Evolutionary conservation across 2,797 vertebrate species (phyloP), one percentile per base, ranked within the genome.

Genomic region (Borostomias antarcticus): DNA sequence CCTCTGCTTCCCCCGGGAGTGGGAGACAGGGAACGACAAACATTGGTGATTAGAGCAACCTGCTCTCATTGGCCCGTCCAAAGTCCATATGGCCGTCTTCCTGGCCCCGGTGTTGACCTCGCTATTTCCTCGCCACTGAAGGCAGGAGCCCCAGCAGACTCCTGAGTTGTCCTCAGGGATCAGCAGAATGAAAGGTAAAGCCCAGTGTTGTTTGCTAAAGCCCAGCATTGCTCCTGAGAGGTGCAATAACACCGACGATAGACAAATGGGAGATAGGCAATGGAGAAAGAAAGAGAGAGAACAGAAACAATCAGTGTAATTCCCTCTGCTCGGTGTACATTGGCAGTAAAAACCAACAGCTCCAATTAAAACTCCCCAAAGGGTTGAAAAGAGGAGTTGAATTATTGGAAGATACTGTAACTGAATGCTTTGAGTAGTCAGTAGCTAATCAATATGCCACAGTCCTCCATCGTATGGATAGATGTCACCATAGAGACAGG

Each of bases 51-150:
- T 53, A 43, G 17, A 68, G 56, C 67, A 33, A 25, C 62, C 52
- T 61, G 59, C 37, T 72, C 26, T 0, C 25, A 3, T 21, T 58
- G 37, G 13, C 21, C 60, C 67, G 29, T 59, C 7, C 65, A 57
- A 61, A 72, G 59, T 54, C 69, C 48, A 29, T 11, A 68, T 26
- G 30, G 9, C 52, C 66, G 63, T 70, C 35, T 0, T 13, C 13
- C 7, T 58, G 10, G 62, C 57, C 40, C 15, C 64, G n/a, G n/a
- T 75, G 58, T 54, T 82, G 78, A 75, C 76, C 72, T 77, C 62
- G 77, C 82, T 62, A 51, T 72, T 48, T 58, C 47, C 19, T 72
- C 59, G 75, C 37, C 58, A 68, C 70, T 58, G 19, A 73, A 48
- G 56, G 73, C 66, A 70, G 48, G n/a, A 78, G 53, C 57, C 52